Evolutionary conservation across 2,113 vertebrate genomes (phyloP).

Genomic region (Pluvianellus socialis): DNA sequence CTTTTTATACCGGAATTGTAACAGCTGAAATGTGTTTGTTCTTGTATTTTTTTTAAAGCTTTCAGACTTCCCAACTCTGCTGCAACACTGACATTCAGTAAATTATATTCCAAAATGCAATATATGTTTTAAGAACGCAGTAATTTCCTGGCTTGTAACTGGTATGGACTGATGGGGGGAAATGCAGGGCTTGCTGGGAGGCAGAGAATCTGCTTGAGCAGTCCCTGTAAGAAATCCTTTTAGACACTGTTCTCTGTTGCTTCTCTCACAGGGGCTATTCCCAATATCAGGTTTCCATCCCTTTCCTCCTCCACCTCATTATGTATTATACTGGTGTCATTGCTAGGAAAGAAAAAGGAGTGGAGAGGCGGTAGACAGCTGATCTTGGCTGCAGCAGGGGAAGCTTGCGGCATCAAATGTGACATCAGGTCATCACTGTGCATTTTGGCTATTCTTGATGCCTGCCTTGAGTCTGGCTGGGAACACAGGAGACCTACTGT

Average conservation of each 20-base stretch:
- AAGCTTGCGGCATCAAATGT: not conserved
- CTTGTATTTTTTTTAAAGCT: not conserved
- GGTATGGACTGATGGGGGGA: not conserved
- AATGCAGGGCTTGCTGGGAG: not conserved
- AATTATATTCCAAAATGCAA: not conserved
- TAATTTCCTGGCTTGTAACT: not conserved
- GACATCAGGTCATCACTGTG: not conserved
- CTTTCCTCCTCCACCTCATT: not conserved
- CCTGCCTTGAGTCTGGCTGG: not conserved
- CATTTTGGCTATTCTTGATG: not conserved
- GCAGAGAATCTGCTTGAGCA: not conserved
- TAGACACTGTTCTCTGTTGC: not conserved
- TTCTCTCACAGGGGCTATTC: not conserved
- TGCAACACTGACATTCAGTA: not conserved
- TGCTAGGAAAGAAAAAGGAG: not conserved
- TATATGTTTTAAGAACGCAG: not conserved
- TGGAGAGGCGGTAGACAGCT: not conserved
- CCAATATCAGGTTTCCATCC: not conserved
- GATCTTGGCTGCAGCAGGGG: not conserved
- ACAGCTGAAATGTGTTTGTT: not conserved
- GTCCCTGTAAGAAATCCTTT: not conserved
- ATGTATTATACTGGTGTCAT: rapidly evolving
- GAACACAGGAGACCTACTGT: not conserved
- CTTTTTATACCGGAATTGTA: not conserved
- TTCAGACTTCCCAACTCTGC: not conserved